Conservation (phyloP, 2,797 vertebrate species). For the Salarias fasciatus region DNA sequence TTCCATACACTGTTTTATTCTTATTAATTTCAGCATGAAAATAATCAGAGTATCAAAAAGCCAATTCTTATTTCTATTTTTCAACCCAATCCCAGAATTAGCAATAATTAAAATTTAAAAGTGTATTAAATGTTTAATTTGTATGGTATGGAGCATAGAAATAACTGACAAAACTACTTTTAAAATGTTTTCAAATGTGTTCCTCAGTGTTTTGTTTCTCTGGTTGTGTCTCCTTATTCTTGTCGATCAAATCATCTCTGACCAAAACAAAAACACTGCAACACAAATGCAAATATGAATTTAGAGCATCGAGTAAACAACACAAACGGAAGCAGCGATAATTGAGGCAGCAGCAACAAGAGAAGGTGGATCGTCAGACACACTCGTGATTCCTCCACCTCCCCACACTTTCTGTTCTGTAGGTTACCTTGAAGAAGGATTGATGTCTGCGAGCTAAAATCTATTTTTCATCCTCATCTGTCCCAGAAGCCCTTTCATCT, state of each 20-base stretch:
- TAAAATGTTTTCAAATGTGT: no score
- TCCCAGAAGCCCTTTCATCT: constrained; percentile 47
- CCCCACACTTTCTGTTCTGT: constrained; percentile 23
- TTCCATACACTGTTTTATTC: no score
- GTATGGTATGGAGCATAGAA: no score
- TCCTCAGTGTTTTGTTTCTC: not conserved
- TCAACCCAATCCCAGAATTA: no score
- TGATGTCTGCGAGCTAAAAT: constrained; percentile 48
- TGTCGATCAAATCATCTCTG: not conserved
- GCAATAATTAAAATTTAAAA: no score
- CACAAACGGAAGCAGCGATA: constrained; percentile 14
- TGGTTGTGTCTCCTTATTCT: constrained; percentile 3
- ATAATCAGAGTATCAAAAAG: no score
- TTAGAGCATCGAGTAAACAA: constrained; percentile 17
- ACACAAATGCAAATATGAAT: constrained; percentile 16
- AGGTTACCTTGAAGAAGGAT: constrained; percentile 57
- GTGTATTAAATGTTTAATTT: no score
- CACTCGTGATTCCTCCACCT: constrained; percentile 22
- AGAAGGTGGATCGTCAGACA: constrained; percentile 18
- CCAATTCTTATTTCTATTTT: no score
- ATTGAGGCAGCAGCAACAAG: constrained; percentile 26
- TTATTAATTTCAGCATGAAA: no score
- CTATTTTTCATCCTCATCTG: constrained; percentile 53
- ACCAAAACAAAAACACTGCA: constrained; percentile 14
- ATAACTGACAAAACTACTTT: no score